Evolutionary conservation across 1,140 invertebrate genomes (phyloP), one percentile per base, ranked within the genome.

Genomic region (Drosophila suzukii): DNA sequence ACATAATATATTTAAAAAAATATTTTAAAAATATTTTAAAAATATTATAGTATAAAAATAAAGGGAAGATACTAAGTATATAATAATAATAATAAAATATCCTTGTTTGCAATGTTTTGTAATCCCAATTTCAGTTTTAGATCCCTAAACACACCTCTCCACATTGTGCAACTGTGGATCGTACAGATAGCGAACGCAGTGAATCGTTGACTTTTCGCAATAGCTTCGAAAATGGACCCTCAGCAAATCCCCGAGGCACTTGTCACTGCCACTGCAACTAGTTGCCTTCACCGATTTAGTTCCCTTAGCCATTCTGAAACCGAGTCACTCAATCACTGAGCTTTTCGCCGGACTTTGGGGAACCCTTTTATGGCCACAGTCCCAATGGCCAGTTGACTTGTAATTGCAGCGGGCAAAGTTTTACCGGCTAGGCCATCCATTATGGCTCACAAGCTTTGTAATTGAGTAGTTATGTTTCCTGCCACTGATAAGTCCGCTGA

Each of bases 131-230:
- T 20, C 20, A 20, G 20, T 11, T 38, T n/a, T 15, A 17, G 5
- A 43, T 1, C 11, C 3, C 12, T 4, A 10, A 8, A 12, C 47
- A 32, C 4, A 91, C 89, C 81, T 76, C 41, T 91, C 89, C 4
- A 91, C 43, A 20, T 80, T 82, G n/a, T 82, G 81, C 43, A 91
- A 43, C 12, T 78, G 61, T 13, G 81, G 55, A 67, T 91, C 89
- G 41, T 91, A 89, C 3, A 91, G 44, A 50, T 91, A 91, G 38
- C 84, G 81, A 34, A 91, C 84, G 51, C 89, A 81, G 43, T 91
- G 89, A 13, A 91, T 83, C 1, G 89, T 91, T 6, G 89, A 91
- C 47, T 83, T 77, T 11, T 91, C 81, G 34, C 89, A 91, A 49
- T 91, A 91, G 32, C 63, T 60, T 1, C 83, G 77, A 66, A 91